These are phyloP conservation scores for Syndactyla subalaris DNA, from an alignment of 2,797 vertebrate species.

Conservation along the genomic window DNA sequence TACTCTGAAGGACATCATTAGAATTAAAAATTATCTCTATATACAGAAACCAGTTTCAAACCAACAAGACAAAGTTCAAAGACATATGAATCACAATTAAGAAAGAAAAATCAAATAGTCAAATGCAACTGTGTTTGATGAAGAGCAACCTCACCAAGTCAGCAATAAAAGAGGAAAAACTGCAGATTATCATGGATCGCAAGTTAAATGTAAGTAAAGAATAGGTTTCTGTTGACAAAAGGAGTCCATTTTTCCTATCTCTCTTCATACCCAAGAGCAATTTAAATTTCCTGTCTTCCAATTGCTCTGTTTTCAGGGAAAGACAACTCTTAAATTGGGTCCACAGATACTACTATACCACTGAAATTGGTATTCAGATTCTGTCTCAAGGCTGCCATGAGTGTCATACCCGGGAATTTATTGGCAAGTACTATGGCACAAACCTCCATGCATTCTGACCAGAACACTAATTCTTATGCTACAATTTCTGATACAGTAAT, in stretches of 20 bases:
- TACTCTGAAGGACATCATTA: not conserved
- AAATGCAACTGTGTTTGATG: not conserved
- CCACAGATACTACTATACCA: not conserved
- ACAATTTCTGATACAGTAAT: not conserved
- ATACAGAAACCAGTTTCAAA: not conserved
- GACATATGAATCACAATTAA: not conserved
- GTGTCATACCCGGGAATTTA: not conserved
- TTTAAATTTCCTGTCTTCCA: not conserved
- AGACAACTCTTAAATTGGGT: not conserved
- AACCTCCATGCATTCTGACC: not conserved
- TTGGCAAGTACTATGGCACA: not conserved
- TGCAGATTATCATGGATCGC: not conserved
- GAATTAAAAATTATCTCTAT: not conserved
- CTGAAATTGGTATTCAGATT: not conserved
- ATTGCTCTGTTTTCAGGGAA: not conserved
- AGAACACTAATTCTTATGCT: not conserved
- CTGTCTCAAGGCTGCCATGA: not conserved
- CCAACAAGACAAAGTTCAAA: not conserved
- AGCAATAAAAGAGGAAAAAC: not conserved
- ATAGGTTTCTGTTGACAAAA: not conserved
- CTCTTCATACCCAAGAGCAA: not conserved
- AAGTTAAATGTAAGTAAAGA: not conserved
- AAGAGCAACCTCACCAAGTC: not conserved
- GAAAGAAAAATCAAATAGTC: not conserved
- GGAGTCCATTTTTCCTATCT: not conserved